phyloP scores from a whole-genome alignment of 2,888 invertebrate species.

The Spatulosminthurus flaviceps region DNA sequence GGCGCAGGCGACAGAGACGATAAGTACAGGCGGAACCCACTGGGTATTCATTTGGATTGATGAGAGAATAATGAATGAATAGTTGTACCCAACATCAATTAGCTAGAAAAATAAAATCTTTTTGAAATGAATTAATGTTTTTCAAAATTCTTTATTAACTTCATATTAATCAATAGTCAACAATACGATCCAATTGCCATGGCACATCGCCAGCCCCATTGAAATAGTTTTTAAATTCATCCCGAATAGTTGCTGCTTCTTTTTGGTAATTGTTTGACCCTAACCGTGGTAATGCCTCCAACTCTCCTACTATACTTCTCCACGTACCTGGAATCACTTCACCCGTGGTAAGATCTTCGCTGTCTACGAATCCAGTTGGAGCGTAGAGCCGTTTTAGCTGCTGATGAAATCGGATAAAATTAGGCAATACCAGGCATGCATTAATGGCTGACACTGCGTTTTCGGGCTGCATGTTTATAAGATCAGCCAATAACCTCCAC shows the following conservation, averaged over 20 bases:
- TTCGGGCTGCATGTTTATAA: conserved; percentile 32
- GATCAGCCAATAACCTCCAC: conserved; percentile 43
- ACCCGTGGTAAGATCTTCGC: background rate
- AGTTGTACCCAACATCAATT: no score
- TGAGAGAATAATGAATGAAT: no score
- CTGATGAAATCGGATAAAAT: background rate
- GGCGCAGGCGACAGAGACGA: background rate
- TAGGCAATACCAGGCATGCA: background rate
- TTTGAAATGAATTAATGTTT: background rate
- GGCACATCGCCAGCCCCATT: background rate
- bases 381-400: background rate
- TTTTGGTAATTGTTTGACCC: background rate
- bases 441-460: background rate
- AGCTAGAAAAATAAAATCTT: no score
- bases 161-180: background rate
- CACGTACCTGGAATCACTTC: background rate
- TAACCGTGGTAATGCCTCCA: background rate
- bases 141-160: no score
- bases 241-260: background rate
- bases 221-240: background rate
- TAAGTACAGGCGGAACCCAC: background rate
- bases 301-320: background rate
- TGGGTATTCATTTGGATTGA: background rate
- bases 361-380: background rate
- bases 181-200: background rate